Evolutionary conservation across 2,797 vertebrate species (phyloP), one percentile per base, ranked within the genome.

Genomic region (Bufotes viridis): DNA sequence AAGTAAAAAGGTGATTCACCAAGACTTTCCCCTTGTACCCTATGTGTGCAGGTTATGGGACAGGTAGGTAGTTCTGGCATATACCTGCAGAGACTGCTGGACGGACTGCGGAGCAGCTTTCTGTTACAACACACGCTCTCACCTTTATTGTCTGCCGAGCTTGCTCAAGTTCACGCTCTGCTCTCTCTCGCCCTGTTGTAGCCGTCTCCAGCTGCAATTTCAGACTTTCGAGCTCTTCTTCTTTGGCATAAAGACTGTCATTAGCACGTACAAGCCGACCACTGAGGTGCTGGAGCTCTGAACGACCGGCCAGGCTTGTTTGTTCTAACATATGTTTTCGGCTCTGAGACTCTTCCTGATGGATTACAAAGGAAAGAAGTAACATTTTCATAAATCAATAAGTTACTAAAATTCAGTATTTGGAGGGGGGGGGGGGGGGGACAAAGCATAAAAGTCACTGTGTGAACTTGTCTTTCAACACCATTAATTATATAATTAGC

Each of bases 191-290:
- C 63, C 95, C 94, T 58, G 94, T 91, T 0, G 91, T 92, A 83
- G 96, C 90, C 90, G 93, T 92, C 0, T 93, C 94, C 90, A 95
- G 91, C 29, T 90, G 94, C 60, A 95, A 92, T 84, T 93, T 94
- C 74, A 98, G 95, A 14, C 94, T 94, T 87, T 98, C 95, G 91
- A 97, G 92, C 88, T 97, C 96, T 69, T 97, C 85, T 92, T 98
- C 95, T 8, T 96, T 96, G 83, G 95, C 92, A 92, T 95, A 95
- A 90, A 97, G 91, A 11, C 93, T 93, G 90, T 94, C 95, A 78
- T 94, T 97, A 85, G 96, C 95, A 85, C 94, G 95, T 90, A 96
- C 94, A 90, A 99, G 93, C 90, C 96, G 95, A 86, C 92, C 90
- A 58, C 84, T 93, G 82, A 98, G 90, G 61, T 92, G 94, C 91